Evolutionary conservation across 2,113 vertebrate species (phyloP).

Genomic region (Nothocercus julius): DNA sequence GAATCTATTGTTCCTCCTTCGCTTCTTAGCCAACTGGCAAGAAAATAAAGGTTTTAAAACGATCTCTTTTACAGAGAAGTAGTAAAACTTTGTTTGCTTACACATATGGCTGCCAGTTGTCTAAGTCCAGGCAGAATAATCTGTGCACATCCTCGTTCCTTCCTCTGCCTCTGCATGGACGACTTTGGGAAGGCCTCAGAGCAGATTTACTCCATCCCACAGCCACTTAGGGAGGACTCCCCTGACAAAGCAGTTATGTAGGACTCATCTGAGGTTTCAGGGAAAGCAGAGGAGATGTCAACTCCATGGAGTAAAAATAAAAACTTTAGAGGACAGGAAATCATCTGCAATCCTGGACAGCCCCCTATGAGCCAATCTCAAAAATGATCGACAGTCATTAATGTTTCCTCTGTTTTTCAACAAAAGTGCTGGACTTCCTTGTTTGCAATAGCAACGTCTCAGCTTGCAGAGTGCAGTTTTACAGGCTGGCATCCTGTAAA

Average conservation of each 20-base stretch:
- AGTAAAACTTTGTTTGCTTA: slow-evolving; percentile 69
- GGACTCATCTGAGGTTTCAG: not conserved
- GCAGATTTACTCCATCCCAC: not conserved
- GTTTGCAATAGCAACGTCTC: not conserved
- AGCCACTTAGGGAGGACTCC: not conserved
- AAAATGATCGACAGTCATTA: not conserved
- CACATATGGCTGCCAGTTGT: slow-evolving; percentile 48
- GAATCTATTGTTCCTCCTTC: slow-evolving; percentile 81
- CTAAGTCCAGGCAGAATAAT: not conserved
- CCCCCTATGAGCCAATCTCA: not conserved
- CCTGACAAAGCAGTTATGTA: accelerated
- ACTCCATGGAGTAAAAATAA: not conserved
- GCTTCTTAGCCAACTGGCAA: slow-evolving; percentile 78
- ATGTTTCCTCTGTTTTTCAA: accelerated
- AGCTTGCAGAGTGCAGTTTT: no score
- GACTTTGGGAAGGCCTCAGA: not conserved
- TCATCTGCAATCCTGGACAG: not conserved
- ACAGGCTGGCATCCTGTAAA: not conserved
- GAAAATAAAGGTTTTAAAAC: slow-evolving; percentile 76
- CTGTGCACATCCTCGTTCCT: not conserved
- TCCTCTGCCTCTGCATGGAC: not conserved
- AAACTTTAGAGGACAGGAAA: accelerated
- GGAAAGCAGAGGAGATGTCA: not conserved
- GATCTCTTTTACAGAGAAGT: slow-evolving; percentile 39
- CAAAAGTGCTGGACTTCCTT: not conserved